Evolutionary conservation across 2,797 vertebrate genomes (phyloP).

Genomic region (Leptoclinus maculatus): DNA sequence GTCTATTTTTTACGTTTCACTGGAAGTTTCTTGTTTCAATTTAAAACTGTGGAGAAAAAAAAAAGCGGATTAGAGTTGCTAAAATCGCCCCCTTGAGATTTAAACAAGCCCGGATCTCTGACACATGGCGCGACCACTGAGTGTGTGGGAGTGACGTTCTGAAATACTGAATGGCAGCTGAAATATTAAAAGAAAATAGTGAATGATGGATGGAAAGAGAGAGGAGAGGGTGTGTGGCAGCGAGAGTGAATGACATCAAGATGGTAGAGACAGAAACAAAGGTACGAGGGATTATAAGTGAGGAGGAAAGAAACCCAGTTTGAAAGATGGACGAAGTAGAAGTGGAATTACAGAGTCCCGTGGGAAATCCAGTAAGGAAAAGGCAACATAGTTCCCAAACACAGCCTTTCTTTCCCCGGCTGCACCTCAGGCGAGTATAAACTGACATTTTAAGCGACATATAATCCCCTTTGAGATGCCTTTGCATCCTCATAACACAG

Average conservation of each 20-base stretch:
- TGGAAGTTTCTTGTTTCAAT: constrained; percentile 29
- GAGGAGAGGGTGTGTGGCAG: not conserved
- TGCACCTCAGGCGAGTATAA: constrained; percentile 49
- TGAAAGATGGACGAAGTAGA: constrained; percentile 49
- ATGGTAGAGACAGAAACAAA: constrained; percentile 24
- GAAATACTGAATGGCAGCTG: constrained; percentile 27
- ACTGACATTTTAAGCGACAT: constrained; percentile 60
- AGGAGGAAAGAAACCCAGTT: constrained; percentile 13
- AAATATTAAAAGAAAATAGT: constrained; percentile 16
- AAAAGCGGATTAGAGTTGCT: constrained; percentile 40
- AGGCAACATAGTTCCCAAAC: constrained; percentile 75
- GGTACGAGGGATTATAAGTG: constrained; percentile 3
- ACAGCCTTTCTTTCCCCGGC: constrained; percentile 59
- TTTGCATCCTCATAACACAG: constrained; percentile 55
- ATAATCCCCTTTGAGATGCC: constrained; percentile 60
- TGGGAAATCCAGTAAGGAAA: constrained; percentile 70
- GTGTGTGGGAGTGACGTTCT: constrained; percentile 51
- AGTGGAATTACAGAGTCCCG: constrained; percentile 53
- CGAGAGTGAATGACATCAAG: constrained; percentile 15
- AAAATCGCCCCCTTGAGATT: constrained; percentile 42
- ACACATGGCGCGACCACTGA: constrained; percentile 42
- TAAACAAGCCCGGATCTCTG: constrained; percentile 49
- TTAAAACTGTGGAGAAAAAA: constrained; percentile 4
- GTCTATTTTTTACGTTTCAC: constrained; percentile 46
- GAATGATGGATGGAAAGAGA: constrained; percentile 1